Evolutionary conservation across 2,113 vertebrate species (phyloP).

Genomic region (Pitta sordida): DNA sequence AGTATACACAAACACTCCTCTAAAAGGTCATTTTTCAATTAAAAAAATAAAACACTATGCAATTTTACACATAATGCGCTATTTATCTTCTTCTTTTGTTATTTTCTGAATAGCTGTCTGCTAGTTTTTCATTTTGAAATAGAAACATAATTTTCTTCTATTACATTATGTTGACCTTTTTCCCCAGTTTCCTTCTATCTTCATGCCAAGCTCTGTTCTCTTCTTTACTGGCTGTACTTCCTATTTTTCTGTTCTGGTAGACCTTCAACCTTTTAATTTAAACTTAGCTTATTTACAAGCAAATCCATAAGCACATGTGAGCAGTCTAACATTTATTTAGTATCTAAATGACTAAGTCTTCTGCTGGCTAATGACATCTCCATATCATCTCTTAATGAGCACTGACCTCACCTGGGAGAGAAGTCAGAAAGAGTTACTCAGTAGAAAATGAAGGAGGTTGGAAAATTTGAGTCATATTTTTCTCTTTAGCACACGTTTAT

Average conservation of each 20-base stretch:
- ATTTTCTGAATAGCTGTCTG: background rate
- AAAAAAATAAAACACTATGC: background rate
- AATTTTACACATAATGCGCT: background rate
- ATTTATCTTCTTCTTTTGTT: background rate
- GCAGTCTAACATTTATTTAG: background rate
- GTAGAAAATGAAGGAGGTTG: background rate
- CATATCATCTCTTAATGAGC: background rate
- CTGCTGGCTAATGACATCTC: background rate
- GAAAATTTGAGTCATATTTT: background rate
- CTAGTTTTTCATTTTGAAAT: background rate
- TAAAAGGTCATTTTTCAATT: background rate
- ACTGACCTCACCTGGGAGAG: background rate
- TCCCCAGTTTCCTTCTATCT: background rate
- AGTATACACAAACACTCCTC: background rate
- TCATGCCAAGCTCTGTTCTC: background rate
- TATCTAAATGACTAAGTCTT: background rate
- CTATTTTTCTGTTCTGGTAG: background rate
- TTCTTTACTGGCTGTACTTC: background rate
- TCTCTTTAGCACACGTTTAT: slow-evolving; percentile 8
- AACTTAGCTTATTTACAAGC: background rate
- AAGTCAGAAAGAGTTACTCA: background rate
- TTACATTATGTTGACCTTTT: background rate
- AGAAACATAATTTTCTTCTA: background rate
- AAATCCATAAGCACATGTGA: background rate
- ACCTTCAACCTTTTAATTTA: background rate